A percentile compares a stretch with the other conserved stretches of the same genome.
phyloP scores from a whole-genome alignment of 2,888 invertebrate species.

The Ennomos fuscantarius region DNA sequence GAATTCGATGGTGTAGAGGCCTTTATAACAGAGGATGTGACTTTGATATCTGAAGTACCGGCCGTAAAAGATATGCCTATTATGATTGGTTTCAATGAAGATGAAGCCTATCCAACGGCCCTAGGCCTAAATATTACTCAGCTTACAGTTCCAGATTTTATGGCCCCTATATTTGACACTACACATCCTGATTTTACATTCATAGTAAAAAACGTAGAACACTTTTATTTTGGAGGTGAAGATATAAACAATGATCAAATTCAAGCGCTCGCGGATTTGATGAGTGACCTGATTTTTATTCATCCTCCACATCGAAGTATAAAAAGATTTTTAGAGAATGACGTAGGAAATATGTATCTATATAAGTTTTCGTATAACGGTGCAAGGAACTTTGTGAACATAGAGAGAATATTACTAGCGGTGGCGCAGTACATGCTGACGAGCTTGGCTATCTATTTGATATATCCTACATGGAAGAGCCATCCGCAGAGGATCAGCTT shows the following conservation, averaged over 20 bases:
- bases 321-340: constrained; percentile 41
- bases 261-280: constrained; percentile 40
- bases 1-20: constrained; percentile 47
- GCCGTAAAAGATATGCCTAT: constrained; percentile 44
- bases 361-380: constrained; percentile 54
- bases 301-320: constrained; percentile 48
- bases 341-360: constrained; percentile 42
- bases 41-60: constrained; percentile 34
- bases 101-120: constrained; percentile 33
- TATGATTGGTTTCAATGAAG: constrained; percentile 47
- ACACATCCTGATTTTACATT: constrained; percentile 36
- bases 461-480: constrained; percentile 33
- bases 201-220: constrained; percentile 35
- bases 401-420: constrained; percentile 39
- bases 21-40: constrained; percentile 45
- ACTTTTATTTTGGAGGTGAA: constrained; percentile 50
- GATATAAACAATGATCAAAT: constrained; percentile 28
- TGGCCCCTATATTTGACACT: constrained; percentile 35
- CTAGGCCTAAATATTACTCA: too few relatives aligned
- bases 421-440: constrained; percentile 51
- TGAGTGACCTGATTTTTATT: constrained; percentile 48
- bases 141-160: constrained; percentile 11
- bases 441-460: constrained; percentile 57
- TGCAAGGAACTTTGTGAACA: constrained; percentile 43
- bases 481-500: constrained; percentile 43